Evolutionary conservation across 2,113 vertebrate genomes (phyloP).

Genomic region (Thamnaconus septentrionalis): DNA sequence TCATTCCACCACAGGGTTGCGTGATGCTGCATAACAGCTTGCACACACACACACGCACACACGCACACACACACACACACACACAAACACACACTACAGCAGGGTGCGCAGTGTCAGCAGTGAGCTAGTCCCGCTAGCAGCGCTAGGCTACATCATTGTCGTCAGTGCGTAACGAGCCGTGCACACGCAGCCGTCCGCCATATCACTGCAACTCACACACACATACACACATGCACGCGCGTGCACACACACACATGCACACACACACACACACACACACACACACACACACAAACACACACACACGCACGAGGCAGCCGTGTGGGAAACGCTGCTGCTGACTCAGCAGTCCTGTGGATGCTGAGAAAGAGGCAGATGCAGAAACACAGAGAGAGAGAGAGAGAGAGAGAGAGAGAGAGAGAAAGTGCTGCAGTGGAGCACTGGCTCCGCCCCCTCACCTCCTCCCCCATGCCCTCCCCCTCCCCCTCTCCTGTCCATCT

Average conservation of each 20-base stretch:
- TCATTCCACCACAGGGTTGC: constrained; percentile 8
- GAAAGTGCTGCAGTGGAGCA: constrained; percentile 71
- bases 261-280: not conserved
- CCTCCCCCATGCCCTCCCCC: constrained; percentile 8
- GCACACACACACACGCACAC: not conserved
- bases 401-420: constrained; percentile 39
- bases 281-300: too few relatives aligned
- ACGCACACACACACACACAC: too few relatives aligned
- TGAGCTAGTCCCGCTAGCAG: constrained; percentile 26
- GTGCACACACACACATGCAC: not conserved
- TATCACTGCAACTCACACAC: not conserved
- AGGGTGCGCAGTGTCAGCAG: constrained; percentile 42
- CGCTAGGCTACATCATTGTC: constrained; percentile 44
- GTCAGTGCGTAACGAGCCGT: constrained; percentile 21
- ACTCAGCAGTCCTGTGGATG: constrained; percentile 53
- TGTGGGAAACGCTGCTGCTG: constrained; percentile 39
- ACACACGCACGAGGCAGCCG: not conserved
- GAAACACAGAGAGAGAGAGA: constrained; percentile 30
- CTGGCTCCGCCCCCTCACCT: constrained; percentile 46
- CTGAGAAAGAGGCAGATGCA: constrained; percentile 49
- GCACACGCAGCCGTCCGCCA: constrained; percentile 1
- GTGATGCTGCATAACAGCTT: constrained; percentile 18
- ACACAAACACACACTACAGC: not conserved
- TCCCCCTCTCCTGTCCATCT: constrained; percentile 27
- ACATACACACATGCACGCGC: not conserved